Evolutionary conservation across 2,888 invertebrate genomes (phyloP).

Genomic region (Hydroisotoma schaefferi): DNA sequence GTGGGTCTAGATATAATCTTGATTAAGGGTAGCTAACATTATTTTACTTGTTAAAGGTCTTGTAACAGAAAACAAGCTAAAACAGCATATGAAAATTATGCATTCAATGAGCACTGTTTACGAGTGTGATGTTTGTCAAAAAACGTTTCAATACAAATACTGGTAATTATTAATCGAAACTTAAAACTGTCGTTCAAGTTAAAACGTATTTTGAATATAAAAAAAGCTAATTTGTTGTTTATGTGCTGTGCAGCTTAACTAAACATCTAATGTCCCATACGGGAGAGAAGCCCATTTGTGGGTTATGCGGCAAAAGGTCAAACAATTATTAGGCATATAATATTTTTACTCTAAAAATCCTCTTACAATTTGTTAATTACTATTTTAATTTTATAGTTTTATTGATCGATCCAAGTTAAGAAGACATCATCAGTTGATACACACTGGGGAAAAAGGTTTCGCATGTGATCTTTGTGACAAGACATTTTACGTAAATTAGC

Average conservation of each 20-base stretch:
- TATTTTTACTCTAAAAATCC: no score
- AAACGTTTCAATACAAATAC: not conserved
- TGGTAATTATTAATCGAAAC: no score
- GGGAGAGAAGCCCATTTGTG: not conserved
- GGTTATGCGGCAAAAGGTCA: no score
- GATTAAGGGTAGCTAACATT: not conserved
- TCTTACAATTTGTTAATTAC: not conserved
- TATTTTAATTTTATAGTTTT: no score
- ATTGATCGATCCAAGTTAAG: not conserved
- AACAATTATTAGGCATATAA: no score
- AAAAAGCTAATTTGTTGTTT: no score
- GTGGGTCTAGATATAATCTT: not conserved
- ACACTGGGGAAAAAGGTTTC: not conserved
- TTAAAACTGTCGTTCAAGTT: no score
- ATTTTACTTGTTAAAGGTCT: not conserved
- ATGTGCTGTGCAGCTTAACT: no score
- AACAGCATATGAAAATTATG: not conserved
- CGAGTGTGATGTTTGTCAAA: not conserved
- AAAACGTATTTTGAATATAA: no score
- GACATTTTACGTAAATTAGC: not conserved
- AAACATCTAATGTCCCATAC: no score
- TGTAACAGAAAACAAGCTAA: not conserved
- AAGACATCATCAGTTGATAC: not conserved
- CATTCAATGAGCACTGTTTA: not conserved
- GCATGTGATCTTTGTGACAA: not conserved